Evolutionary conservation across 1,140 invertebrate species (phyloP), one percentile per base, ranked within the genome.

Genomic region (Caenorhabditis remanei): DNA sequence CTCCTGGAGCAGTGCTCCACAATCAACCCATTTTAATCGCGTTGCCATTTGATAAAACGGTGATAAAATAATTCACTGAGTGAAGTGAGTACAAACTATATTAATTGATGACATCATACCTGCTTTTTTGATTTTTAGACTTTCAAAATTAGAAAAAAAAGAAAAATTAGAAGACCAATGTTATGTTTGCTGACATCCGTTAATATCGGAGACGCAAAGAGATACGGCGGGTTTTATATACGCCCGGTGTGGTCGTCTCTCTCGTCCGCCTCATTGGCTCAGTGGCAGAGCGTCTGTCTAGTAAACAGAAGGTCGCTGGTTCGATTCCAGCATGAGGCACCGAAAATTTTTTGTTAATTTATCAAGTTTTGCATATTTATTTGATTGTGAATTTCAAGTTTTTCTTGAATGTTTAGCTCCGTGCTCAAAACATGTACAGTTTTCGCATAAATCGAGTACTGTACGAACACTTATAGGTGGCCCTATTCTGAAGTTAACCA

Each of bases 231-330:
- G 16, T n/a, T 58, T 58, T 21, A 58, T 58, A n/a, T 58, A 58
- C 19, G 56, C 2, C 56, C 19, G 8, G 32, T 21, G 2, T 19
- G 16, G 14, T 19, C 56, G 14, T 21, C 0, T 21, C 19, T 11
- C 9, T 1, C 40, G 14, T 8, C 40, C 71, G 89, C 89, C 89
- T 89, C 87, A 89, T 89, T 89, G 89, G 89, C 89, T 89, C 87
- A 89, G 89, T 83, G 89, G 89, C 89, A 89, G 89, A 89, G 87
- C 89, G 89, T 89, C 87, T 88, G 89, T 89, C 89, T 89, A 86
- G 89, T 89, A 89, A 89, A 89, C 89, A 88, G 89, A 89, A 89
- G 89, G 89, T 89, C 89, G 89, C 89, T 89, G 89, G 89, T 89
- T 89, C 89, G 89, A 89, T 88, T 89, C 89, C 87, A 89, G 87